A percentile compares a stretch with the other conserved stretches of the same genome.
These are phyloP conservation scores for Apeltes quadracus DNA, from an alignment of 2,113 vertebrate genomes.

Conservation along the genomic window DNA sequence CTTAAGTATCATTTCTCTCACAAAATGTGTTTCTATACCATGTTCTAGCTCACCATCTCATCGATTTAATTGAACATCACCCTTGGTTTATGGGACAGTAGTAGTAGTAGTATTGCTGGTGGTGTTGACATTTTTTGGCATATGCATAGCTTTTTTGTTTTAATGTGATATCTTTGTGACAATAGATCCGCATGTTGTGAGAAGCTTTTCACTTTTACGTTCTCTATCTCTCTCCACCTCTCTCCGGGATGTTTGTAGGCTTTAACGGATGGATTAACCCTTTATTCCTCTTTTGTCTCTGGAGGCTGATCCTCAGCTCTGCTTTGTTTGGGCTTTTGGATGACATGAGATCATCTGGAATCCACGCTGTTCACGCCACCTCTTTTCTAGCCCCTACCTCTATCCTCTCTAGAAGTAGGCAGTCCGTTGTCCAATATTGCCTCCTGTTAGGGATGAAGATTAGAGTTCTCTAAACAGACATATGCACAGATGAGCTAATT, in stretches of 20 bases:
- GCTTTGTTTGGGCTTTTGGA: slow-evolving; percentile 50
- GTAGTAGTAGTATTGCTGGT: too few species aligned
- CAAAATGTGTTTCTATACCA: neutral
- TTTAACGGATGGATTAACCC: slow-evolving; percentile 66
- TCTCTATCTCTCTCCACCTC: slow-evolving; percentile 3
- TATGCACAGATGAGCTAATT: slow-evolving; percentile 17
- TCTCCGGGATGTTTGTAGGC: slow-evolving; percentile 42
- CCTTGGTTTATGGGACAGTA: neutral
- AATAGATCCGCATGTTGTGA: slow-evolving; percentile 6
- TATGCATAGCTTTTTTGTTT: neutral
- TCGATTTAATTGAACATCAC: neutral
- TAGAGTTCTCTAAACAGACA: slow-evolving; percentile 5
- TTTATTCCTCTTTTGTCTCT: slow-evolving; percentile 34
- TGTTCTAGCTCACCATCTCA: neutral
- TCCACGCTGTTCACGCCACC: slow-evolving; percentile 17
- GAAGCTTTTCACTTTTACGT: slow-evolving; percentile 15
- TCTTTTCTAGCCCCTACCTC: slow-evolving; percentile 5
- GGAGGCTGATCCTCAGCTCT: slow-evolving; percentile 32
- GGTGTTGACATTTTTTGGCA: neutral
- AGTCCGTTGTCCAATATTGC: neutral
- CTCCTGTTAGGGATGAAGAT: slow-evolving; percentile 18
- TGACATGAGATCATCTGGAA: slow-evolving; percentile 63
- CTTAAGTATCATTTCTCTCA: too few species aligned
- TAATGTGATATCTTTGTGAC: slow-evolving; percentile 12
- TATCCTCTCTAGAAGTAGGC: slow-evolving; percentile 19